phyloP scores from a whole-genome alignment of 2,888 invertebrate genomes.

The Eristalis arbustorum region DNA sequence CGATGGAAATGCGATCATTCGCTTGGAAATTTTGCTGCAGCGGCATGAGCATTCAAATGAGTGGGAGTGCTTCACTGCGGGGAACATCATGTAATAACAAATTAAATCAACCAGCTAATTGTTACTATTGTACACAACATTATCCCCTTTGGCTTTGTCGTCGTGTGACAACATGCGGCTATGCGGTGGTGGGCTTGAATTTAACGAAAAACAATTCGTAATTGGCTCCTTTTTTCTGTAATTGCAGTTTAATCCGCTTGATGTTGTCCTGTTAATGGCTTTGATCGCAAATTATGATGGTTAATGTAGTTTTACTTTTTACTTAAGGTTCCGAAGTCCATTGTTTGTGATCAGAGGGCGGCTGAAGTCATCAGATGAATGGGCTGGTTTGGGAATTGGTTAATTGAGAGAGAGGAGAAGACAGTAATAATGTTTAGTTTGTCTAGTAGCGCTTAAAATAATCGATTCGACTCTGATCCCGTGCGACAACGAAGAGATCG shows the following conservation, averaged over 20 bases:
- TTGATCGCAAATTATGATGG: background rate
- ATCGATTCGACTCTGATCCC: too few species aligned
- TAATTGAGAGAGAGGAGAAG: too few species aligned
- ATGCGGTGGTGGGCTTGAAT: background rate
- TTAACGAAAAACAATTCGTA: conserved; percentile 7
- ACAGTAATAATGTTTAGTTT: too few species aligned
- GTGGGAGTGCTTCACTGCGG: background rate
- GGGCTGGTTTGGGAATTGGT: too few species aligned
- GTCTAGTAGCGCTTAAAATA: too few species aligned
- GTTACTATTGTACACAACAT: conserved; percentile 18
- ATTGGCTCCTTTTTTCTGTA: background rate
- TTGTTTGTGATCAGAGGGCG: too few species aligned
- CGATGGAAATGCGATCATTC: conserved; percentile 24
- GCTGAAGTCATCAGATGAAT: too few species aligned
- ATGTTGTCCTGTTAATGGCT: background rate
- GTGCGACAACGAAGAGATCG: too few species aligned
- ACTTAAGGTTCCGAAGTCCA: too few species aligned
- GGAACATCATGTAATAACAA: conserved; percentile 22
- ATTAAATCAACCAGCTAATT: conserved; percentile 31
- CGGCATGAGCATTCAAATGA: background rate
- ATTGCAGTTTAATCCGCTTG: background rate
- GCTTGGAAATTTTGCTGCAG: conserved; percentile 13
- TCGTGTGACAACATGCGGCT: background rate
- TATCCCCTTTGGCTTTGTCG: conserved; percentile 16
- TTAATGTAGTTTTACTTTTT: background rate